A percentile compares a stretch with the other conserved stretches of the same genome.
Evolutionary conservation across 2,888 invertebrate species (phyloP).

Genomic region (Hirtodrosophila duncani): DNA sequence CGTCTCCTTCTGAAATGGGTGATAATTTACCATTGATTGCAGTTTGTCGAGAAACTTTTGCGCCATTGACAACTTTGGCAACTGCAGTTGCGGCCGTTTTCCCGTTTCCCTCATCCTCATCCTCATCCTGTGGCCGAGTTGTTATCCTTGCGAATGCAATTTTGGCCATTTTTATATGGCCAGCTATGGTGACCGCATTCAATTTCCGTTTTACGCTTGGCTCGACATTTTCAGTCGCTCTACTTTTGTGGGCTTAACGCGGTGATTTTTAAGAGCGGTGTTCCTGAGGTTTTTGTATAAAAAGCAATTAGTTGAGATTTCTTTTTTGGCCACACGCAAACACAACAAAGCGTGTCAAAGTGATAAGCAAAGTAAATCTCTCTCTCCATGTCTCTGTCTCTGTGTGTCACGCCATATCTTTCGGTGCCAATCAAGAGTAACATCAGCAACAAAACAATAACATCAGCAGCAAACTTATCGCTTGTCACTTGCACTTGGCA

Average conservation of each 20-base stretch:
- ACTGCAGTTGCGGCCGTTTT: slow-evolving; percentile 53
- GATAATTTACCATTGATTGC: slow-evolving; percentile 73
- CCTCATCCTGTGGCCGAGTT: slow-evolving; percentile 1
- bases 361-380: slow-evolving; percentile 29
- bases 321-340: background rate
- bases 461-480: background rate
- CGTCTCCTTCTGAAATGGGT: slow-evolving; percentile 68
- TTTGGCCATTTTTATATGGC: slow-evolving; percentile 51
- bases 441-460: slow-evolving; percentile 27
- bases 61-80: slow-evolving; percentile 62
- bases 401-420: too few relatives aligned
- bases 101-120: slow-evolving; percentile 7
- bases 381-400: too few relatives aligned
- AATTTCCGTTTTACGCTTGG: slow-evolving; percentile 6
- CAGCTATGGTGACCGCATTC: slow-evolving; percentile 3
- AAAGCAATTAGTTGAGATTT: slow-evolving; percentile 66
- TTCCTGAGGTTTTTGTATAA: slow-evolving; percentile 27
- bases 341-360: slow-evolving; percentile 1
- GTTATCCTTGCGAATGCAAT: slow-evolving; percentile 27
- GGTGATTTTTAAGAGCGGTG: slow-evolving; percentile 25
- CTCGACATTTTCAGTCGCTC: slow-evolving; percentile 12
- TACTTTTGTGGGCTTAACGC: slow-evolving; percentile 16
- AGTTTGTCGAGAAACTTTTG: slow-evolving; percentile 69
- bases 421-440: too few relatives aligned
- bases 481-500: slow-evolving; percentile 65